phyloP scores from a whole-genome alignment of 2,113 vertebrate species.

The Xiphorhynchus elegans region DNA sequence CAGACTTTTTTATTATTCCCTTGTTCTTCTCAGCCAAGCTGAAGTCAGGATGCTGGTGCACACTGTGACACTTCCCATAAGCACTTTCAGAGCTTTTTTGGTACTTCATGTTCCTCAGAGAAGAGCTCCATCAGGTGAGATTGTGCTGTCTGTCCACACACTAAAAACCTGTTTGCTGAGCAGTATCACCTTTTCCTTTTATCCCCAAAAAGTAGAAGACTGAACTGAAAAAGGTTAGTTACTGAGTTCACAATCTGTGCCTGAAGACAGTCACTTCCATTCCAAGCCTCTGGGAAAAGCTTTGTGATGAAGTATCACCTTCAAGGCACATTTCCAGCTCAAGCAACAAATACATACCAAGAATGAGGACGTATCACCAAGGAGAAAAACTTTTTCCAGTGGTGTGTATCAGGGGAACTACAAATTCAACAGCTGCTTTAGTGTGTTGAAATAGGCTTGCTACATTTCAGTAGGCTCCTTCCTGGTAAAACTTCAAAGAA shows the following conservation, averaged over 20 bases:
- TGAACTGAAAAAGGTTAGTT: not conserved
- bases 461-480: not conserved
- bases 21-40: not conserved
- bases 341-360: rapidly evolving
- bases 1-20: not conserved
- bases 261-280: rapidly evolving
- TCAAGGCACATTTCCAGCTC: not conserved
- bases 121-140: rapidly evolving
- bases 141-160: not conserved
- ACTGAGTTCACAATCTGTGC: rapidly evolving
- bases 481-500: not conserved
- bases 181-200: not conserved
- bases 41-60: rapidly evolving
- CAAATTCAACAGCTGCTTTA: not conserved
- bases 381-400: not conserved
- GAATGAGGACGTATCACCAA: not conserved
- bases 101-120: rapidly evolving
- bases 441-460: not conserved
- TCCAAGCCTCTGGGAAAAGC: not conserved
- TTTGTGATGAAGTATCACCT: not conserved
- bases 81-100: not conserved
- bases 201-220: not conserved
- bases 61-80: rapidly evolving
- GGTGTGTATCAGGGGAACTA: not conserved
- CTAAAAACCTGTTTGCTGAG: rapidly evolving